Conservation (phyloP, 2,113 vertebrate species). For the Myiozetetes cayanensis region DNA sequence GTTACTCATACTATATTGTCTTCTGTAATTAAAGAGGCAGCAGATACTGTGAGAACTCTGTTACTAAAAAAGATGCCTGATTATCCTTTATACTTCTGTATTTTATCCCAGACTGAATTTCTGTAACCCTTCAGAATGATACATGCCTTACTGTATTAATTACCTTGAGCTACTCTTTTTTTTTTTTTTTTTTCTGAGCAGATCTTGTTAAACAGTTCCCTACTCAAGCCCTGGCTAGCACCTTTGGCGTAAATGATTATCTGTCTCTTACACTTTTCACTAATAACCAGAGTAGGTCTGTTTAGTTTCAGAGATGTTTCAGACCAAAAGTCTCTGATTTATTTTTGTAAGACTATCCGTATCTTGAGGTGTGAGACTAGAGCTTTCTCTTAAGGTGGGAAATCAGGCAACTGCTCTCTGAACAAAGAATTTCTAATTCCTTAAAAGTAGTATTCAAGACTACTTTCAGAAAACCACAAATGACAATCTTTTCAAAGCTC, state of each 20-base stretch:
- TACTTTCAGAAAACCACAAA: background rate
- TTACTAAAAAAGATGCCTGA: background rate
- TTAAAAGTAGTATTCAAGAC: background rate
- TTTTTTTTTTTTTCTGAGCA: background rate
- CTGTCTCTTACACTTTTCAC: background rate
- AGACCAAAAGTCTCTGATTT: background rate
- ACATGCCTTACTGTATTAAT: background rate
- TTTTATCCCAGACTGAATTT: slow-evolving; percentile 24
- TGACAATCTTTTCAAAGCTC: background rate
- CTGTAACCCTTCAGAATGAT: slow-evolving; percentile 11
- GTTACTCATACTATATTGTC: background rate
- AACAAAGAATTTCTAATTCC: background rate
- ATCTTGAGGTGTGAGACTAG: background rate
- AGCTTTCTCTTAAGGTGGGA: background rate
- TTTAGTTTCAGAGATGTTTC: background rate
- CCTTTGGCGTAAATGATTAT: slow-evolving; percentile 19
- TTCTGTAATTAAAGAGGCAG: background rate
- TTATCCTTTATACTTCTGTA: background rate
- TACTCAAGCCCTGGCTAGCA: background rate
- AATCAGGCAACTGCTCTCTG: background rate
- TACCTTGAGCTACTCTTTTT: background rate
- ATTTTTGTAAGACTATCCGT: background rate
- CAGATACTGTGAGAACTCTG: background rate
- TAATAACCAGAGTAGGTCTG: background rate
- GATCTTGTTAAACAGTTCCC: background rate